Evolutionary conservation across 1,140 invertebrate species (phyloP), one percentile per base, ranked within the genome.

Genomic region (Monochamus saltuarius): DNA sequence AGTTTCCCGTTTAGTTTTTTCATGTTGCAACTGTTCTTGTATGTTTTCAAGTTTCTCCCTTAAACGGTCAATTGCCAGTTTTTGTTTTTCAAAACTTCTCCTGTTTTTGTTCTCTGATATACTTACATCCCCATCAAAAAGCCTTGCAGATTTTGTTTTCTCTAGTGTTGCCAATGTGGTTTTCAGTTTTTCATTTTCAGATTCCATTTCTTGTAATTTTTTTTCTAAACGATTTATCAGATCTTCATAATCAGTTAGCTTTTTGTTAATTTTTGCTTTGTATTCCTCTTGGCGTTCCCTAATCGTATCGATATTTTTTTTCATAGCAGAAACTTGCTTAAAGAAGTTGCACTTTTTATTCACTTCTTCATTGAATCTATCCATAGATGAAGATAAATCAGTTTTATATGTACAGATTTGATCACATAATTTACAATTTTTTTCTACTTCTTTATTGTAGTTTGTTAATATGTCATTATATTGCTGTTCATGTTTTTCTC

Each of bases 31-130:
- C 9, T 56, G 19, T 10, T 10, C 37, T 35, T 59, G 39, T 36
- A 63, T 42, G 8, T n/a, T 7, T 38, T 63, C 61, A 13, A 59
- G 34, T 54, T 54, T 55, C 16, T 64, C 58, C 22, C 50, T 46
- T 17, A 64, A 43, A 29, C 55, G 16, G 4, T 64, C 62, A 7
- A 64, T 56, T n/a, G 43, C 40, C 16, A 57, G 34, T 54, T 64
- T 52, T 38, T 64, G 62, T 13, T 59, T 59, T 40, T 53, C 56
- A 36, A 53, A 59, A 38, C 47, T 59, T 10, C 43, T 38, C 10
- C 36, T 51, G 7, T 36, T 35, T 17, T 51, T 36, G 13, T 36
- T 36, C 38, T 34, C 35, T 56, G 39, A n/a, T 17, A 9, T 7
- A 45, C 39, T 17, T 29, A 45, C n/a, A 45, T 42, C 3, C 36